Conservation (phyloP, 1,140 invertebrate species). For the Tribolium castaneum region DNA sequence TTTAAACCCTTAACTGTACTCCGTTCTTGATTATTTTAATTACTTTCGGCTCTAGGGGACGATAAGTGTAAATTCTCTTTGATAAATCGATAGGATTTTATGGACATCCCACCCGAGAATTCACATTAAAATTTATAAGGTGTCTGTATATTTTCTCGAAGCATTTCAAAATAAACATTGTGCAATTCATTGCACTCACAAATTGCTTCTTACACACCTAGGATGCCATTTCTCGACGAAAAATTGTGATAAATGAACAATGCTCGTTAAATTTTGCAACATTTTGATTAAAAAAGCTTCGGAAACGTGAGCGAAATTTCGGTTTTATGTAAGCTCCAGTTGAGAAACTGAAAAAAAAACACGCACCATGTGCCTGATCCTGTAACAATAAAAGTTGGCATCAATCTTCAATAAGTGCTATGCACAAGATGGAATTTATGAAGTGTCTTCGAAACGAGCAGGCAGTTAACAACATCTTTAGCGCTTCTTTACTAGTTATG, state of each 20-base stretch:
- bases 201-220: slow-evolving; percentile 12
- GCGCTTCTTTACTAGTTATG: background rate
- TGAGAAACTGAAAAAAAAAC: too few relatives aligned
- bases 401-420: background rate
- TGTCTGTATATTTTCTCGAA: slow-evolving; percentile 10
- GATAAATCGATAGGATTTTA: slow-evolving; percentile 12
- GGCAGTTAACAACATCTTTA: background rate
- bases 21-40: background rate
- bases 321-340: background rate
- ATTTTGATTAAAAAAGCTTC: background rate
- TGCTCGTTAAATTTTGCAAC: background rate
- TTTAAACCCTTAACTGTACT: slow-evolving; percentile 13
- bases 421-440: background rate
- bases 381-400: background rate
- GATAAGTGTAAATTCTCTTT: background rate
- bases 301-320: background rate
- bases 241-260: background rate
- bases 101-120: slow-evolving; percentile 5
- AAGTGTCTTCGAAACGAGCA: background rate
- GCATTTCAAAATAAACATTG: slow-evolving; percentile 33
- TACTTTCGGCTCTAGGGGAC: background rate
- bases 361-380: background rate
- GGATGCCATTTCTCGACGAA: slow-evolving; percentile 4
- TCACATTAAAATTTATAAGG: slow-evolving; percentile 28
- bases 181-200: slow-evolving; percentile 27